Evolutionary conservation across 2,113 vertebrate genomes (phyloP), one percentile per base, ranked within the genome.

Genomic region (Myotis davidii): DNA sequence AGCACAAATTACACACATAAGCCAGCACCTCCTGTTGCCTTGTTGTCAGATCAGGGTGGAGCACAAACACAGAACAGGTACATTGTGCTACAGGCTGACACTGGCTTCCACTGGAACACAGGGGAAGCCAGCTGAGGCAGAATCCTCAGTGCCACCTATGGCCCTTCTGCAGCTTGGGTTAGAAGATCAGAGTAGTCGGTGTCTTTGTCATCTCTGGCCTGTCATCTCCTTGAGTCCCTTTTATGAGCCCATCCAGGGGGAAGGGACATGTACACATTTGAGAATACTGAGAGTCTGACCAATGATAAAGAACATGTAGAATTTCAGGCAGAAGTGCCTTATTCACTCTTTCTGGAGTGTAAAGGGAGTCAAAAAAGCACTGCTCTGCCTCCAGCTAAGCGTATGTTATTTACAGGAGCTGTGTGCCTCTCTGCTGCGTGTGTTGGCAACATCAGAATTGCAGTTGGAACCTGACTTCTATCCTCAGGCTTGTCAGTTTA

Each of bases 21-120:
- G 85, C 96, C 95, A 96, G 77, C 90, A 73, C 94, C 92, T 94
- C 97, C 92, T 88, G 90, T 78, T 85, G 77, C 61, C 90, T 42
- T 96, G 92, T 82, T 89, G 79, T 96, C 92, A 96, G 92, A 70
- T 61, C 52, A 42, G 32, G 4, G 48, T 42, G 56, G 81, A 95
- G 67, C 81, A 59, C 16, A 72, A 97, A 90, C 90, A 59, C 67
- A 78, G 67, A 82, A 84, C 91, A 90, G 85, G 88, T 69, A 83
- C 88, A n/a, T 0, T 2, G 23, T 85, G 81, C 86, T 42, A 8
- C 37, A 67, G 70, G n/a, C 85, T 76, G 88, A 84, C 52, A 81
- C 85, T 94, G 83, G n/a, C 78, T 90, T 42, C 52, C 3, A 17
- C 65, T 91, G 52, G 20, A n/a, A 27, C 8, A 13, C 20, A 39